Evolutionary conservation across 2,113 vertebrate genomes (phyloP), one percentile per base, ranked within the genome.

Genomic region (Gymnogyps californianus): DNA sequence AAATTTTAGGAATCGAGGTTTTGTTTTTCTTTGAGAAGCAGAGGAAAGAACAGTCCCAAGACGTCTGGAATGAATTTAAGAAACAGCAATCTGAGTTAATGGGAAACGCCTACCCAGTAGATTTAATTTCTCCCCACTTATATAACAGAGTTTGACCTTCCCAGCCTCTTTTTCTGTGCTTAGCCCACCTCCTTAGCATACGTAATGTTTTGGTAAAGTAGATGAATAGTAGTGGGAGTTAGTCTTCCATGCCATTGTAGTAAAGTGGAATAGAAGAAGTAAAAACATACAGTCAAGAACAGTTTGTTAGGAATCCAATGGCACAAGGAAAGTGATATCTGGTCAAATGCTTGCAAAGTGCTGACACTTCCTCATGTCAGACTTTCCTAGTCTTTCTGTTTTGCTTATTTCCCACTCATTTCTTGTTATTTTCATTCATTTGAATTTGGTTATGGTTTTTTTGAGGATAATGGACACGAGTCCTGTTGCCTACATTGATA

Each of bases 11-110:
- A 72, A 87, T 87, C 6, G 1, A 89, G 70, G 51, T 62, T 97
- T 97, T 96, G 95, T 96, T 97, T 96, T 96, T 55, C 84, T 96
- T 95, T 0, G 3, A 91, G 90, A 87, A 78, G 65, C 66, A 71
- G 75, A 96, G 84, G 62, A 80, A 87, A 90, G 81, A 94, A 49
- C 67, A 86, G 71, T 89, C 78, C 87, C 89, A 74, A 70, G 67
- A 52, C 4, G 47, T 92, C 95, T 95, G 97, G 95, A 90, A 80
- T 77, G 85, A 80, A 76, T 96, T 93, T 93, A 51, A 87, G 78
- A 36, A 91, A 87, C 69, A 81, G 62, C 46, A 44, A 9, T 81
- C 67, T 29, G 31, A 94, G 70, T 91, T 83, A 66, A 38, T 85
- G 78, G 79, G 81, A 91, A 96, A 94, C 26, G 22, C 89, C 87